Conservation (phyloP, 2,888 invertebrate species). For the Hymenopus coronatus region DNA sequence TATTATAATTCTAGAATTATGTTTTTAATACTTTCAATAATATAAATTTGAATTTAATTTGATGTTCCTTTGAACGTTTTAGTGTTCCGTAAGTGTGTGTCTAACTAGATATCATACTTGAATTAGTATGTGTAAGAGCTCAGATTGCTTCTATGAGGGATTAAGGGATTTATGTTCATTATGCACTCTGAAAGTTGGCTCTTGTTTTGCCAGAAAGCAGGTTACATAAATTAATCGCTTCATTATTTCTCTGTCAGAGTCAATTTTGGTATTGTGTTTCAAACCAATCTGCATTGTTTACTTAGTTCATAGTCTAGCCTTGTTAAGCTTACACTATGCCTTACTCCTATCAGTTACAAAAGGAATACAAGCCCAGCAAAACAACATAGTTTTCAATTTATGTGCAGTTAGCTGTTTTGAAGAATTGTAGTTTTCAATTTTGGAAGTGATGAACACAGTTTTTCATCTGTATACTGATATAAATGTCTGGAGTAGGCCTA, state of each 20-base stretch:
- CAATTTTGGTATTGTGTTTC: constrained; percentile 4
- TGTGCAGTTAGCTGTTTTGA: constrained; percentile 11
- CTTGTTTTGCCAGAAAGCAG: constrained; percentile 16
- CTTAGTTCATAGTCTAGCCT: background rate
- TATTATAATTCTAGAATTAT: background rate
- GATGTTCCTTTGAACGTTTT: constrained; percentile 11
- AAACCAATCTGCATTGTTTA: background rate
- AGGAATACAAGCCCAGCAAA: constrained; percentile 13
- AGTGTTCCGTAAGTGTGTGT: background rate
- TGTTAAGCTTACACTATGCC: background rate
- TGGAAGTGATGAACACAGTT: too few species aligned
- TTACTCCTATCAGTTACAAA: constrained; percentile 7
- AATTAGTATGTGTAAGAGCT: constrained; percentile 25
- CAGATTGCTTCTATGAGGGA: constrained; percentile 11
- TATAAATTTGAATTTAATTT: constrained; percentile 24
- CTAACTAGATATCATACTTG: constrained; percentile 1
- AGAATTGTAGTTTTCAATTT: background rate
- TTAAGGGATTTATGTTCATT: background rate
- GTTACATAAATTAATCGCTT: constrained; percentile 6
- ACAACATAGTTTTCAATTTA: background rate
- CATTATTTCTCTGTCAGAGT: constrained; percentile 4
- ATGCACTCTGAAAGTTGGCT: constrained; percentile 15
- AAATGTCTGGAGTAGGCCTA: too few species aligned
- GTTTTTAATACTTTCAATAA: background rate
- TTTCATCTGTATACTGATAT: too few species aligned